Evolutionary conservation across 2,113 vertebrate species (phyloP), one percentile per base, ranked within the genome.

Genomic region (Urocolius indicus): DNA sequence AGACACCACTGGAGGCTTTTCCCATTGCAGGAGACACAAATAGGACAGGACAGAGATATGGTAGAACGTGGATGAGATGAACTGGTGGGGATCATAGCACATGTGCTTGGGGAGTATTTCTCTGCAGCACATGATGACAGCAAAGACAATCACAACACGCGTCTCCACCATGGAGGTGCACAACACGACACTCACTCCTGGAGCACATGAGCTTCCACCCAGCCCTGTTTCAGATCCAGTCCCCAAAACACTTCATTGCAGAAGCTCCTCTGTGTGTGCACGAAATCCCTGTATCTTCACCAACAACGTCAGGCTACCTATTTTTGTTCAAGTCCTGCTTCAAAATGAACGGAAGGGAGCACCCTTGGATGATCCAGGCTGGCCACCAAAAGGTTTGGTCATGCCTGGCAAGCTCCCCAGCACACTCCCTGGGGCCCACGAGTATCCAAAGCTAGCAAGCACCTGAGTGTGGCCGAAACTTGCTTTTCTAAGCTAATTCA

Each of bases 41-140:
- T 0, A 3, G 65, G 57, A 48, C 34, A 63, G 36, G 43, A 38
- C 32, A 75, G 13, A 66, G 8, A 57, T 0, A 1, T 6, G 78
- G n/a, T 48, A 74, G 85, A 72, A 46, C 11, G 22, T 0, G 29
- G 38, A 26, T 22, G 26, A 52, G 38, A 48, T 13, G 26, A 82
- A 46, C 15, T 30, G 46, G 15, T 1, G 16, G 16, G 23, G 29
- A 48, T 21, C 19, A 7, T 2, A 43, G 77, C 20, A 84, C n/a
- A 58, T 29, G 19, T 19, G 16, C 51, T 27, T 2, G 2, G 29
- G 49, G 68, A 62, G 0, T 32, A 46, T 17, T 57, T 46, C 63
- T 46, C 68, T 36, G 57, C 74, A 89, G 68, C 65, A 34, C 0
- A 0, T 4, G 29, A 38, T 0, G 0, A 74, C 2, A 3, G 61